Percentiles rank a stretch among this genome's conserved stretches.
Conservation (phyloP, 2,888 invertebrate genomes). For the Melipona beecheii region DNA sequence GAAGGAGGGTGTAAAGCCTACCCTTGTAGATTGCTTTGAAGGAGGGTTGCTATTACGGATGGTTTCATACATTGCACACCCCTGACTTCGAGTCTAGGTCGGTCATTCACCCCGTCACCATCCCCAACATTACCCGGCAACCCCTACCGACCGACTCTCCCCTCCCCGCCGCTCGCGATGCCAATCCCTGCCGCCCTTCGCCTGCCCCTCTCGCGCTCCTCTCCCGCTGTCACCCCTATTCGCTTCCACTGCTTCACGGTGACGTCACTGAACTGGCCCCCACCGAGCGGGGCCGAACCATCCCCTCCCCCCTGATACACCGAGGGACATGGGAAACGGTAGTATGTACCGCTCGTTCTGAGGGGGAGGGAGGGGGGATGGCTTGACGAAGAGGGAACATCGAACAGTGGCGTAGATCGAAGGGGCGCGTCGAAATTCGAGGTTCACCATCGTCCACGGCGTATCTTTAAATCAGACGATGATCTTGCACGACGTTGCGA, state of each 20-base stretch:
- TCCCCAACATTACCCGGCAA: conserved; percentile 70
- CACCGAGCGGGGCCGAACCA: conserved; percentile 29
- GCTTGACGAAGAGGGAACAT: conserved; percentile 38
- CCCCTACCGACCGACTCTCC: conserved; percentile 51
- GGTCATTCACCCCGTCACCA: conserved; percentile 82
- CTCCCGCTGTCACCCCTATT: conserved; percentile 56
- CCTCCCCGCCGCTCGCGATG: conserved; percentile 28
- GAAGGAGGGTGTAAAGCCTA: conserved; percentile 77
- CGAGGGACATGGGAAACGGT: conserved; percentile 22
- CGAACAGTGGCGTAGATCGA: conserved; percentile 65
- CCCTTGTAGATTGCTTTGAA: conserved; percentile 80
- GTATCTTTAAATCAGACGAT: too few relatives aligned
- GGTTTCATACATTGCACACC: conserved; percentile 82
- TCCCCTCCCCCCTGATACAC: conserved; percentile 39
- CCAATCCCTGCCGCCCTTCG: conserved; percentile 51
- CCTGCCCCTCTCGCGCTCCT: conserved; percentile 49
- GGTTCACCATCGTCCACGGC: conserved; percentile 18
- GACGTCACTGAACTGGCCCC: conserved; percentile 76
- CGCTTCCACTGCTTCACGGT: conserved; percentile 57
- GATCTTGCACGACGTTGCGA: too few relatives aligned
- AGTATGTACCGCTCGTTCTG: not conserved
- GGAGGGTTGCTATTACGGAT: conserved; percentile 78
- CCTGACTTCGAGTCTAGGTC: conserved; percentile 84
- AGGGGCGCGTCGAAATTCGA: conserved; percentile 49
- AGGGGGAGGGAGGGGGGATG: conserved; percentile 3